Conservation (phyloP, 2,797 vertebrate species). For the Enteromius trimaculatus region DNA sequence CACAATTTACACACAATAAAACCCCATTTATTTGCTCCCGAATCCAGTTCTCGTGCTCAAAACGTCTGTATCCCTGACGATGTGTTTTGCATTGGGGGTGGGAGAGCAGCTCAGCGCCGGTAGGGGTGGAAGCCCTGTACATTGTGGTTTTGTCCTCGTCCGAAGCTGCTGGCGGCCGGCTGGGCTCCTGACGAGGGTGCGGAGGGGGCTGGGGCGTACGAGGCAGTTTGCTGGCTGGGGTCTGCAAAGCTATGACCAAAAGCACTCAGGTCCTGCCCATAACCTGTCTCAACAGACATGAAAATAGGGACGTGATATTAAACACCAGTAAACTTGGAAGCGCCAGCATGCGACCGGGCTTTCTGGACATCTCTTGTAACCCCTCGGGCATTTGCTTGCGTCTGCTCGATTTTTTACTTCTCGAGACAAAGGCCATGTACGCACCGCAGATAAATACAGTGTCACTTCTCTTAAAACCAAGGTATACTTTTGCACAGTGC, state of each 20-base stretch:
- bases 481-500: not conserved
- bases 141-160: conserved; percentile 97
- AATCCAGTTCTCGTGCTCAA: conserved; percentile 76
- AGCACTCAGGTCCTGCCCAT: conserved; percentile 96
- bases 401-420: not conserved
- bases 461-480: not conserved
- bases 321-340: conserved; percentile 62
- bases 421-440: not conserved
- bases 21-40: conserved; percentile 56
- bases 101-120: conserved; percentile 83
- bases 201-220: conserved; percentile 85
- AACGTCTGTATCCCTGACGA: conserved; percentile 84
- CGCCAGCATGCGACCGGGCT: not conserved
- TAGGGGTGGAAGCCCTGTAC: conserved; percentile 99
- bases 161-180: conserved; percentile 86
- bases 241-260: conserved; percentile 96
- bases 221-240: conserved; percentile 91
- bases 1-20: conserved; percentile 56
- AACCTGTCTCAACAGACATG: conserved; percentile 79
- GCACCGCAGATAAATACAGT: not conserved
- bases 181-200: conserved; percentile 87
- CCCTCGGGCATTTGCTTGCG: not conserved
- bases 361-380: not conserved
- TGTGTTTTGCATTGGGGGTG: conserved; percentile 62
- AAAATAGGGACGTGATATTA: conserved; percentile 33